Percentiles rank a stretch among this genome's conserved stretches.
Evolutionary conservation across 2,797 vertebrate genomes (phyloP).

Genomic region (Rhinophrynus dorsalis): DNA sequence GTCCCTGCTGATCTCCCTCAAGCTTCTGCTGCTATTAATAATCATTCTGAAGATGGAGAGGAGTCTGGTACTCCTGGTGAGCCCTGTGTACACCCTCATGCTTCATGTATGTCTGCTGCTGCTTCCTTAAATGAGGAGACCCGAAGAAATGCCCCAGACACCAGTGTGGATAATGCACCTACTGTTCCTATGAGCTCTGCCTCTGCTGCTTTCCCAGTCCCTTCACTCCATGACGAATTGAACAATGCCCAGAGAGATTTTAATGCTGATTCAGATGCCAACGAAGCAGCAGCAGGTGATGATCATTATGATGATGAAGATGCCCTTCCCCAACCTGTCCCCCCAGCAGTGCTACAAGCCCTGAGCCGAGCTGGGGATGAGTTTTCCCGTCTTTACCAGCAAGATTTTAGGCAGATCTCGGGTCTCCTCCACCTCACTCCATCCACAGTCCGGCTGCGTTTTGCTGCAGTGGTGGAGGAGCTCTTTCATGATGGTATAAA

Average conservation of each 20-base stretch:
- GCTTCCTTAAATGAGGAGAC: slow-evolving; percentile 41
- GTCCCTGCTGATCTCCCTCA: slow-evolving; percentile 48
- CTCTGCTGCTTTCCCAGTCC: slow-evolving; percentile 36
- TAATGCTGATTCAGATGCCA: slow-evolving; percentile 3
- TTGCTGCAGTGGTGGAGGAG: slow-evolving; percentile 92
- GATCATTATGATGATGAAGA: slow-evolving; percentile 12
- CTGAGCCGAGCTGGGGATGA: slow-evolving; percentile 91
- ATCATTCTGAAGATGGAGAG: slow-evolving; percentile 29
- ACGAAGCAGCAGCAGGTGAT: slow-evolving; percentile 16
- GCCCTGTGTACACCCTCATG: slow-evolving; percentile 48
- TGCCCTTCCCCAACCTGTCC: slow-evolving; percentile 52
- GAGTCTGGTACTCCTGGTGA: slow-evolving; percentile 18
- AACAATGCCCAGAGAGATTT: slow-evolving; percentile 21
- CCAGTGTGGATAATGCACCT: slow-evolving; percentile 27
- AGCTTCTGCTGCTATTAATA: slow-evolving; percentile 52
- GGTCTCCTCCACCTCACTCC: slow-evolving; percentile 90
- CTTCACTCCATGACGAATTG: slow-evolving; percentile 23
- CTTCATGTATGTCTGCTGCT: slow-evolving; percentile 58
- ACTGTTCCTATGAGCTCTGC: slow-evolving; percentile 21
- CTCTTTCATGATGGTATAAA: slow-evolving; percentile 97
- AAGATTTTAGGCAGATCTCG: slow-evolving; percentile 93
- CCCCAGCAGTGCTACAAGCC: slow-evolving; percentile 79
- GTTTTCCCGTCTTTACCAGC: slow-evolving; percentile 87
- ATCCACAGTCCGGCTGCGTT: slow-evolving; percentile 82
- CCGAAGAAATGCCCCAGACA: slow-evolving; percentile 17